phyloP scores from a whole-genome alignment of 2,113 vertebrate genomes.

The Thunnus maccoyii region DNA sequence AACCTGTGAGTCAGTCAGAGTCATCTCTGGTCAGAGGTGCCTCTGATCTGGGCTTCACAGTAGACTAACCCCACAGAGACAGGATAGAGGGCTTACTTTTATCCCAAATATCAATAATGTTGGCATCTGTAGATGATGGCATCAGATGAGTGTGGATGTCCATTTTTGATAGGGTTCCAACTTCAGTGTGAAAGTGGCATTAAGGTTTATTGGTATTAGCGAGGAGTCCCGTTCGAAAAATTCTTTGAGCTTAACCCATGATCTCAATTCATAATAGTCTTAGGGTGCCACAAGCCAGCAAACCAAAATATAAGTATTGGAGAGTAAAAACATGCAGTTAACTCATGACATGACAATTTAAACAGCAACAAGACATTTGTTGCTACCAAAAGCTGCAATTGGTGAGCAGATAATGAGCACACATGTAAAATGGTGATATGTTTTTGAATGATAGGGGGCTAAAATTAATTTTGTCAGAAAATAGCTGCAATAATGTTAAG shows the following conservation, averaged over 20 bases:
- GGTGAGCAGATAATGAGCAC: neutral
- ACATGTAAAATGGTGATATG: neutral
- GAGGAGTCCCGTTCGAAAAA: slow-evolving; percentile 13
- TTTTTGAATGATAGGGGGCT: neutral
- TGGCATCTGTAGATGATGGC: slow-evolving; percentile 48
- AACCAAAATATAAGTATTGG: neutral
- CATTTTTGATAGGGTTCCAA: slow-evolving; percentile 57
- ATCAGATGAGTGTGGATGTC: slow-evolving; percentile 47
- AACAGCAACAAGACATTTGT: neutral
- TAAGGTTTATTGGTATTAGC: slow-evolving; percentile 4
- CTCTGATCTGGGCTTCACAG: slow-evolving; percentile 71
- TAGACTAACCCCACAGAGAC: slow-evolving; percentile 44
- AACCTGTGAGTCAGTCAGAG: slow-evolving; percentile 32
- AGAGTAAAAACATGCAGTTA: neutral
- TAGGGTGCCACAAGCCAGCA: neutral
- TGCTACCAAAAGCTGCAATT: neutral
- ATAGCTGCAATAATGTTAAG: neutral
- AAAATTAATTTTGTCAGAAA: neutral
- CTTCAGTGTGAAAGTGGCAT: neutral
- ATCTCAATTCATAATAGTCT: neutral
- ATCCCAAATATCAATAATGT: slow-evolving; percentile 66
- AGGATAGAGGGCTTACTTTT: slow-evolving; percentile 55
- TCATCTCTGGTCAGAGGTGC: slow-evolving; percentile 37
- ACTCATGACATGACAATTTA: neutral
- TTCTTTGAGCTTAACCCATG: neutral